phyloP scores from a whole-genome alignment of 2,888 invertebrate genomes.

The Nomada goodeniana region DNA sequence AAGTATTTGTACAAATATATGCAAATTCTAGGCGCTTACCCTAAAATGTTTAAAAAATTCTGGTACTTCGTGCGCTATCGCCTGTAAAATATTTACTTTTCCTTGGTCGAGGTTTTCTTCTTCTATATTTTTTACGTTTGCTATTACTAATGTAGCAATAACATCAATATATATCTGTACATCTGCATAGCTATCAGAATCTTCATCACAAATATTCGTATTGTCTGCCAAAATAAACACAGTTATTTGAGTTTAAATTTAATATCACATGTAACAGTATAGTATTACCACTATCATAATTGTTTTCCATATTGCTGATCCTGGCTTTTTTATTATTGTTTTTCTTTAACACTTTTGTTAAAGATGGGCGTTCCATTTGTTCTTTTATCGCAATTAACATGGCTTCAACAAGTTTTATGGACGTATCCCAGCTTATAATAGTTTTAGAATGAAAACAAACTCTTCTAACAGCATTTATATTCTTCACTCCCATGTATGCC shows the following conservation, averaged over 20 bases:
- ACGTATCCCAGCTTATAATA: slow-evolving; percentile 49
- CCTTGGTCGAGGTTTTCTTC: slow-evolving; percentile 20
- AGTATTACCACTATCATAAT: slow-evolving; percentile 30
- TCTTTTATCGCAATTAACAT: slow-evolving; percentile 48
- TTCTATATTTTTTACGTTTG: slow-evolving; percentile 26
- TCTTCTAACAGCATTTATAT: slow-evolving; percentile 63
- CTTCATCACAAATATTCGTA: not conserved
- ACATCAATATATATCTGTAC: slow-evolving; percentile 60
- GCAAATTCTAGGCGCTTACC: slow-evolving; percentile 7
- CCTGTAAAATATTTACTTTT: slow-evolving; percentile 16
- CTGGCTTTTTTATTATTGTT: slow-evolving; percentile 22
- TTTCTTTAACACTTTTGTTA: not conserved
- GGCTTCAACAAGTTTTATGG: slow-evolving; percentile 48
- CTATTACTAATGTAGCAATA: slow-evolving; percentile 56
- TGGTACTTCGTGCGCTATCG: slow-evolving; percentile 31
- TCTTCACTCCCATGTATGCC: slow-evolving; percentile 54
- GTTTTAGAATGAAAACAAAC: slow-evolving; percentile 61
- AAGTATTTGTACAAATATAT: not conserved
- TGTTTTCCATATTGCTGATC: not conserved
- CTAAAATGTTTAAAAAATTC: slow-evolving; percentile 35
- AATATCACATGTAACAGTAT: not conserved
- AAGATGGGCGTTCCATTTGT: slow-evolving; percentile 30
- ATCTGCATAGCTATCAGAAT: slow-evolving; percentile 25
- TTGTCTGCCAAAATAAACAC: not conserved
- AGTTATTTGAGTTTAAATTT: not conserved